Percentiles rank a stretch among this genome's conserved stretches.
These are phyloP conservation scores for Meloidogyne hapla DNA, from an alignment of 1,140 invertebrate genomes.

Conservation along the genomic window DNA sequence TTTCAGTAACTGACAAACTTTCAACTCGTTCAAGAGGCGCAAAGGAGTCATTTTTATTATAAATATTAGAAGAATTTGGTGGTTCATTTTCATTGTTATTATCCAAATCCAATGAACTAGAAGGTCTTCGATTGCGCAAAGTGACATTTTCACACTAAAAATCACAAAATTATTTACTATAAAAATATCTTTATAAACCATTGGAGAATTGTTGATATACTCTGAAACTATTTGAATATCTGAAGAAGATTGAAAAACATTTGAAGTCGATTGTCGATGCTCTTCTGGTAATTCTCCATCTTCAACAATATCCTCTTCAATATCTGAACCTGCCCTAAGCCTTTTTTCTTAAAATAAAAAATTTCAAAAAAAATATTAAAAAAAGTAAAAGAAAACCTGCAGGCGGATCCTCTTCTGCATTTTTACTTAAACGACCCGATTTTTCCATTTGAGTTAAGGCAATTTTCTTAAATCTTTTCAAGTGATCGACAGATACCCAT, in stretches of 20 bases:
- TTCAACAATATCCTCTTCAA: background rate
- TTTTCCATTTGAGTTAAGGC: conserved; percentile 11
- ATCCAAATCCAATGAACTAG: background rate
- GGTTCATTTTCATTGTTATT: background rate
- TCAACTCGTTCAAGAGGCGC: conserved; percentile 15
- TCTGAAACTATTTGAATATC: background rate
- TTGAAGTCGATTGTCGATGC: background rate
- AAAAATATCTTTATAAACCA: background rate
- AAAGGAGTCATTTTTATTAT: background rate
- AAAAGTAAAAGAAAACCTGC: background rate
- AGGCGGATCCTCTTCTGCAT: background rate
- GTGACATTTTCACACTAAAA: background rate
- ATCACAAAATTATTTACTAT: background rate
- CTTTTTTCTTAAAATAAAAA: background rate
- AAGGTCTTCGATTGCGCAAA: background rate
- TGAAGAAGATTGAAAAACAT: background rate
- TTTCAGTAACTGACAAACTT: conserved; percentile 3
- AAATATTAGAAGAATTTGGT: background rate
- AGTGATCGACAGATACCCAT: conserved; percentile 34
- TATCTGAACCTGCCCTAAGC: background rate
- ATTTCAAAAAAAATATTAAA: background rate
- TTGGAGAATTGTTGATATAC: background rate
- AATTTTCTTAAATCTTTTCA: conserved; percentile 23
- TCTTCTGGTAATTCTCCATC: background rate
- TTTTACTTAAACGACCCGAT: conserved; percentile 8